phyloP scores from a whole-genome alignment of 2,888 invertebrate genomes.

The Muschampia plurimacula region DNA sequence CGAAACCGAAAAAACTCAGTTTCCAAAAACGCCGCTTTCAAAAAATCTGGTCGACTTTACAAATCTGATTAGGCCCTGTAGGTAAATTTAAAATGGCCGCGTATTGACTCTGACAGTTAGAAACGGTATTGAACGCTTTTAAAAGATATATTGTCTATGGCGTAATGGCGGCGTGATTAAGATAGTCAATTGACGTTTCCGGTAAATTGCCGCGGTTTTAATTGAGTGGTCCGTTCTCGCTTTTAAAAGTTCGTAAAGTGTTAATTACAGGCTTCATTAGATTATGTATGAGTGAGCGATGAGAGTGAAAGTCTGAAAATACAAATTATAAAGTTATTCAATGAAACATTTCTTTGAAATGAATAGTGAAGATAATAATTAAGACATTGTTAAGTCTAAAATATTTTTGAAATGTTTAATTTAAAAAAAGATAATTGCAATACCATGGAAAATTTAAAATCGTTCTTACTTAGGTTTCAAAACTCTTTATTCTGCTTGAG shows the following conservation, averaged over 20 bases:
- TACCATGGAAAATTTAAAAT: no score
- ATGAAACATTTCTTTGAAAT: not conserved
- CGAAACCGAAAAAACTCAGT: slow-evolving; percentile 29
- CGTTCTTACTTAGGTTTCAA: no score
- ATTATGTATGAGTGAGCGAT: not conserved
- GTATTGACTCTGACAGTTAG: slow-evolving; percentile 69
- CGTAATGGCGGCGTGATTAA: slow-evolving; percentile 72
- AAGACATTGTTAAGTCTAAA: not conserved
- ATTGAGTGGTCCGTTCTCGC: slow-evolving; percentile 25
- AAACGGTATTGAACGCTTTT: slow-evolving; percentile 68
- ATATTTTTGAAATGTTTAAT: no score
- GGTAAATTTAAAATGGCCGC: slow-evolving; percentile 76
- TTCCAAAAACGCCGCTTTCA: slow-evolving; percentile 41
- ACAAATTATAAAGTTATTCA: not conserved
- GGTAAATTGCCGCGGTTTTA: slow-evolving; percentile 36
- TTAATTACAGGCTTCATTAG: slow-evolving; percentile 29
- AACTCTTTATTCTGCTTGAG: no score
- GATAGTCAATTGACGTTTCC: slow-evolving; percentile 54
- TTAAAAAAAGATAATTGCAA: no score
- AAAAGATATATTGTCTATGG: slow-evolving; percentile 71
- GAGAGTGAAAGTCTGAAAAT: slow-evolving; percentile 6
- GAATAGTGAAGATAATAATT: not conserved
- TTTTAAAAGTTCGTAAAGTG: slow-evolving; percentile 17
- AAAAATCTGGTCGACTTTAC: slow-evolving; percentile 71
- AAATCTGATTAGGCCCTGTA: slow-evolving; percentile 79